phyloP scores from a whole-genome alignment of 1,140 invertebrate genomes.

The Dreissena polymorpha region DNA sequence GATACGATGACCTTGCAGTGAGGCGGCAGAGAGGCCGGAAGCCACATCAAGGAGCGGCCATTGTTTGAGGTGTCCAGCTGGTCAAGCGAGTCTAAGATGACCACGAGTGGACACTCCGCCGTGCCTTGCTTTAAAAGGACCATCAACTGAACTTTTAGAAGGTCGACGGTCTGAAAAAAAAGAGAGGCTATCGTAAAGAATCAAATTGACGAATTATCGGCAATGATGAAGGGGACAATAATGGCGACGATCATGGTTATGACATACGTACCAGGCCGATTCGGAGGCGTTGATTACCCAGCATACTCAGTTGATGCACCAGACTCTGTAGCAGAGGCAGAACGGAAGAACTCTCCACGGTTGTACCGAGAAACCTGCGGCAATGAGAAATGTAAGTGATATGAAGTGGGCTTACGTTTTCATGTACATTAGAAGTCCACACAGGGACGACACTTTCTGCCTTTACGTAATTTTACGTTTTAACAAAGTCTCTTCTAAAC shows the following conservation, averaged over 20 bases:
- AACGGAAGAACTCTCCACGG: slow-evolving; percentile 61
- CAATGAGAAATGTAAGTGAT: too few species aligned
- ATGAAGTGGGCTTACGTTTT: too few species aligned
- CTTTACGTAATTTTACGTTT: too few species aligned
- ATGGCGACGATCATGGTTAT: too few species aligned
- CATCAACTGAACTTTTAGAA: slow-evolving; percentile 6
- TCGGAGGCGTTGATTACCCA: too few species aligned
- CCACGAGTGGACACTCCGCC: slow-evolving; percentile 51
- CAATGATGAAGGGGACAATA: too few species aligned
- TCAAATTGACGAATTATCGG: not conserved
- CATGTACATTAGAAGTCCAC: too few species aligned
- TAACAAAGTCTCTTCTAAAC: too few species aligned
- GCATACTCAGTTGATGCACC: not conserved
- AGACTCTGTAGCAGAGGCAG: slow-evolving; percentile 5
- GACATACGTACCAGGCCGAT: too few species aligned
- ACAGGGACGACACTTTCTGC: too few species aligned
- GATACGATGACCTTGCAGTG: slow-evolving; percentile 85
- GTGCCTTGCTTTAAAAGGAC: not conserved
- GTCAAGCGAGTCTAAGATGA: slow-evolving; percentile 73
- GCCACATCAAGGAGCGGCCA: slow-evolving; percentile 65
- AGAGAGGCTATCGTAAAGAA: not conserved
- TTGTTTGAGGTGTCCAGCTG: slow-evolving; percentile 63
- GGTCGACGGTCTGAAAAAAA: slow-evolving; percentile 1
- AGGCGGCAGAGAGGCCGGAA: slow-evolving; percentile 55
- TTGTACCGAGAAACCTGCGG: slow-evolving; percentile 72